phyloP scores from a whole-genome alignment of 2,113 vertebrate species.

The Bubalus kerabau region DNA sequence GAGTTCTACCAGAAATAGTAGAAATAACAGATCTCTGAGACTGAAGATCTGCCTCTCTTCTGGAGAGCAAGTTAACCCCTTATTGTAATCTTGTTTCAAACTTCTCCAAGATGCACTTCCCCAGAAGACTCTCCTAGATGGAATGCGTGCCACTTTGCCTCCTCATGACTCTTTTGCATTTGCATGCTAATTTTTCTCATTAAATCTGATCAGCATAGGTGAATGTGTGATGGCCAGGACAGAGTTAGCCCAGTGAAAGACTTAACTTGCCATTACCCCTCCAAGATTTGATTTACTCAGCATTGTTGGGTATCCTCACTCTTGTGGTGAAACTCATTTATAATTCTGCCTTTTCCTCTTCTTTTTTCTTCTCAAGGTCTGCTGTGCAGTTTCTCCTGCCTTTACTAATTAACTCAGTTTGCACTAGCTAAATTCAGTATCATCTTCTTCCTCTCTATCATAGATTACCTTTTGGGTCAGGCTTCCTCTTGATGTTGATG shows the following conservation, averaged over 20 bases:
- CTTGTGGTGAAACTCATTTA: neutral
- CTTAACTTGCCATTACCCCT: too few species aligned
- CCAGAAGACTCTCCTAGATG: neutral
- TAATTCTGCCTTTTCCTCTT: neutral
- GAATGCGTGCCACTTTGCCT: rapidly evolving
- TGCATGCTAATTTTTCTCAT: neutral
- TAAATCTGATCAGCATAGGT: neutral
- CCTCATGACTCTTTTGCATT: neutral
- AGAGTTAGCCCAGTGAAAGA: neutral
- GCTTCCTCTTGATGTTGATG: neutral
- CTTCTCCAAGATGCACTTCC: neutral
- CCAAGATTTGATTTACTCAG: neutral
- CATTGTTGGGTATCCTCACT: neutral
- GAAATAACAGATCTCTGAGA: neutral
- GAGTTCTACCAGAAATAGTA: neutral
- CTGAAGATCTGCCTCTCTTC: neutral
- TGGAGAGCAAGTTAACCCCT: neutral
- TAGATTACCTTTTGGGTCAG: neutral
- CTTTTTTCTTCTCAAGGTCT: neutral
- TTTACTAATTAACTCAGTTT: neutral
- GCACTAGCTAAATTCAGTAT: neutral
- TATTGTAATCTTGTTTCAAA: neutral
- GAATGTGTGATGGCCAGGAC: neutral
- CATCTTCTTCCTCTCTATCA: neutral
- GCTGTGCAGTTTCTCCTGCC: neutral